Evolutionary conservation across 1,140 invertebrate species (phyloP), one percentile per base, ranked within the genome.

Genomic region (Panagrolaimus sp.): DNA sequence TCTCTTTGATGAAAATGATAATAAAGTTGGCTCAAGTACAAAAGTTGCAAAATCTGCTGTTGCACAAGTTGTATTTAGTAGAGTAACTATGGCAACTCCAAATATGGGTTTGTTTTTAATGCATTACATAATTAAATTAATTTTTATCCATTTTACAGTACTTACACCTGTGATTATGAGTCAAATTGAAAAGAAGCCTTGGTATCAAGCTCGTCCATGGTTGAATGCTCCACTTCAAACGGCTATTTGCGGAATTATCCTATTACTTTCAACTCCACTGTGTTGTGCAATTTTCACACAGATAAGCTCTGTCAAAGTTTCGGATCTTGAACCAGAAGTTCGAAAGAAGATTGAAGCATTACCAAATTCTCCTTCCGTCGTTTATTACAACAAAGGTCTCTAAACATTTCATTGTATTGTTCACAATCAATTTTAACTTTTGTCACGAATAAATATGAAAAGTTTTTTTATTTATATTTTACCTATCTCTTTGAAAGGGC

Each of bases 51-150:
- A 84, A 43, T 86, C 88, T 71, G 91, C 91, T 1, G 96, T 96
- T 67, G 83, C 87, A 10, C 89, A 91, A 71, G 94, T 97, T 2
- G 89, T 91, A 17, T 75, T 94, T 1, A 93, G 91, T 17, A 86
- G 94, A 73, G 89, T 94, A 58, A 81, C 89, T 12, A 97, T 97
- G 93, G 92, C 91, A 1, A 84, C 89, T 43, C 91, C 91, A 6
- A 90, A 90, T 77, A 92, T 93, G 91, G 87, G 73, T 4, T 14
- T 43, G 8, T 8, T 26, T 26, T 26, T 26, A 55, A 55, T 55
- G 9, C 1, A 55, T 10, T 10, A 55, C 8, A 55, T 1, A 55
- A 24, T 12, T n/a, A 24, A 24, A 15, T 63, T 12, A 4, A 43
- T 5, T 63, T 15, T 24, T 43, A 38, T 38, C 69, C 7, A 38